Evolutionary conservation across 2,888 invertebrate species (phyloP).

Genomic region (Dendrolimus houi): DNA sequence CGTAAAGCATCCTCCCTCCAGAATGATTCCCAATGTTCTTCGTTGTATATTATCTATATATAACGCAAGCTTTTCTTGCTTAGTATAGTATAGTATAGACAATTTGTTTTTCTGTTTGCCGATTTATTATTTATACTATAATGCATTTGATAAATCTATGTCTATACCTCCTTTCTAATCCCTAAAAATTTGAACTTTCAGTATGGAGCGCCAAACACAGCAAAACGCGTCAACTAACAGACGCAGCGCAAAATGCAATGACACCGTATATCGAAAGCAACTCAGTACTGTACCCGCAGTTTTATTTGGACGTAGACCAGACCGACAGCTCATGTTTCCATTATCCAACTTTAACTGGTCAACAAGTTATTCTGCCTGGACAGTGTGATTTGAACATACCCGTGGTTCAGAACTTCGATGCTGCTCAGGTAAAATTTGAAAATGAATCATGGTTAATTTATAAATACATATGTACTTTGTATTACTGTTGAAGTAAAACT

Average conservation of each 20-base stretch:
- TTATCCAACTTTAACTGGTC: constrained; percentile 37
- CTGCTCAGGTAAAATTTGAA: constrained; percentile 27
- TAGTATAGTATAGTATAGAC: no score
- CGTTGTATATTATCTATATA: no score
- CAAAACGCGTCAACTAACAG: constrained; percentile 27
- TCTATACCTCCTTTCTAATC: no score
- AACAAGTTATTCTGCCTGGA: constrained; percentile 47
- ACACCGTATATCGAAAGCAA: constrained; percentile 25
- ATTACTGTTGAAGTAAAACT: neutral
- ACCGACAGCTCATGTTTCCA: constrained; percentile 49
- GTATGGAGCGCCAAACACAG: constrained; percentile 65
- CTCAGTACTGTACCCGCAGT: constrained; percentile 30
- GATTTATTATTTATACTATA: no score
- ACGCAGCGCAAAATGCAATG: constrained; percentile 29
- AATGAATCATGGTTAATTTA: neutral
- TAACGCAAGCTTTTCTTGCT: no score
- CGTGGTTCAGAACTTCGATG: constrained; percentile 34
- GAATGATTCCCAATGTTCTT: no score
- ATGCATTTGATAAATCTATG: no score
- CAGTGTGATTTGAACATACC: constrained; percentile 48
- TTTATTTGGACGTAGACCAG: constrained; percentile 40
- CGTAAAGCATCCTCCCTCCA: no score
- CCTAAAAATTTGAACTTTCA: constrained; percentile 16
- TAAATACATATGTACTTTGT: neutral
- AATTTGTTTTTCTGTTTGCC: no score